Base-by-base conservation (phyloP, 2,113 vertebrate species). In the Anolis sagrei region DNA sequence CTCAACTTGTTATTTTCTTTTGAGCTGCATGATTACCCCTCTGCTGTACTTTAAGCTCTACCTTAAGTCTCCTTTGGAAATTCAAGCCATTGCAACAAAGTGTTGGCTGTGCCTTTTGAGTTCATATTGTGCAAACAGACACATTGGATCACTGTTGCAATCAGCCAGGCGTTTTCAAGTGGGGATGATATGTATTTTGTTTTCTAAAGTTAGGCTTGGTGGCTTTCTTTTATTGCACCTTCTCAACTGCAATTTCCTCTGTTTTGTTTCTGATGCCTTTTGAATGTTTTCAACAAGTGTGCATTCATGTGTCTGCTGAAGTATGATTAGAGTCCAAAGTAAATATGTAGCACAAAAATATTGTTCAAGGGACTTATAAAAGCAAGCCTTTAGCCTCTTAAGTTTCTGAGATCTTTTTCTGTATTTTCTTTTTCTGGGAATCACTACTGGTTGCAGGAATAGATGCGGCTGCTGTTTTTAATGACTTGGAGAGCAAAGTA, bases 401-500 rank as follows among this genome's bases (percentile, higher is more conserved):
- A 7, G 29, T n/a, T 68, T 68, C 8, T 29, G 39, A 0, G 0
- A 21, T 75, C 34, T 78, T 14, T 66, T 29, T 66, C n/a, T 82
- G 18, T 25, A 58, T 29, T 84, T 88, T 86, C 16, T 25, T 77
- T 9, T 66, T n/a, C 18, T 39, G n/a, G 76, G 61, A 6, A 85
- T 87, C 23, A 34, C 83, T 3, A 21, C 72, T 85, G 86, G 14
- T 13, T 79, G 25, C 16, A 14, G 86, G 79, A 88, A 79, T 88
- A 88, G 66, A 73, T 8, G 1, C 88, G 81, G 23, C 34, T 54
- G 9, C 36, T 61, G 58, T 72, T 90, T 92, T 88, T 90, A 83
- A 79, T 83, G 87, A 88, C 7, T 76, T n/a, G 39, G 83, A 82
- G 84, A 86, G 83, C 32, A 54, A 76, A 6, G 83, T 77, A 81